A percentile compares a stretch with the other conserved stretches of the same genome.
These are phyloP conservation scores for Mus pahari DNA, from an alignment of 2,113 vertebrate species.

Conservation along the genomic window DNA sequence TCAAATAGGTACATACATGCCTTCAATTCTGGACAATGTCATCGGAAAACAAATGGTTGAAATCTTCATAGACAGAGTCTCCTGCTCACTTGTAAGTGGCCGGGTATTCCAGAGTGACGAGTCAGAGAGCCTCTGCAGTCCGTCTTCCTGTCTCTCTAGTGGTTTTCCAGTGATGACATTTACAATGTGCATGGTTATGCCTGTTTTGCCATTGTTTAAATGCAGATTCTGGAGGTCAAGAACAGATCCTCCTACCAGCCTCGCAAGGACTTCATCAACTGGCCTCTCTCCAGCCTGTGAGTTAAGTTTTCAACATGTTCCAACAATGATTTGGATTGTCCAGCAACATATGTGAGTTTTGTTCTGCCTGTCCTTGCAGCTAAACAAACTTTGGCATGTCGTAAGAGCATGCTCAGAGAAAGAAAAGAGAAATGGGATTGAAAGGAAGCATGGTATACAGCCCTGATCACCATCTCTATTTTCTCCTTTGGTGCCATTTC, in stretches of 20 bases:
- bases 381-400: background rate
- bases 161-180: background rate
- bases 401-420: background rate
- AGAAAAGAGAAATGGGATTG: background rate
- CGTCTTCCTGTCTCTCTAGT: no score
- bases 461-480: background rate
- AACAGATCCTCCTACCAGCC: fast-evolving
- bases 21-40: background rate
- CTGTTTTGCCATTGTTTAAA: background rate
- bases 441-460: background rate
- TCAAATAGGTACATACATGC: no score
- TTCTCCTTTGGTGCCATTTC: background rate
- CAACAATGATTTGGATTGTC: constrained; percentile 7
- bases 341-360: background rate
- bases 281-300: background rate
- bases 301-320: background rate
- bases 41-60: no score
- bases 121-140: no score
- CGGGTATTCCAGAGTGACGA: background rate
- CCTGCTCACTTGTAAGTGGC: background rate
- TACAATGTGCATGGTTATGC: background rate
- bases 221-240: background rate
- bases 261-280: background rate
- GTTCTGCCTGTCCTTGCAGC: background rate
- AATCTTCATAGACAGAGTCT: background rate